Percentiles rank a stretch among this genome's conserved stretches.
Evolutionary conservation across 2,113 vertebrate genomes (phyloP).

Genomic region (western clawed frog (Xenopus tropicalis)): DNA sequence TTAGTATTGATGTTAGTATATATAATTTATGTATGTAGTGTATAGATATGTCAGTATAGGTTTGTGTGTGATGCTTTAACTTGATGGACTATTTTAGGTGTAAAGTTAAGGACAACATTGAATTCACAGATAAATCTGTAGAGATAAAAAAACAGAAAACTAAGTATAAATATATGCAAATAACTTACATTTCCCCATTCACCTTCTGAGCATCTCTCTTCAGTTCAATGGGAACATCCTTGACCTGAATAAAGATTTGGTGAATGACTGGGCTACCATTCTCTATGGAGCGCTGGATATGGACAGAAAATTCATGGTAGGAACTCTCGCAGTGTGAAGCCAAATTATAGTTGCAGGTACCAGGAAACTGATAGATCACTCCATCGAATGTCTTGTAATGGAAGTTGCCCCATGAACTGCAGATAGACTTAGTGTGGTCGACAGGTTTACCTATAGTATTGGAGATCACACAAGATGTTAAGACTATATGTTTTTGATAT

Average conservation of each 20-base stretch:
- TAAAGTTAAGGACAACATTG: no score
- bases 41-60: no score
- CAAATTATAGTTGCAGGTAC: slow-evolving; percentile 86
- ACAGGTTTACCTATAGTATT: slow-evolving; percentile 55
- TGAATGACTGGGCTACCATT: slow-evolving; percentile 56
- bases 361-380: slow-evolving; percentile 78
- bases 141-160: no score
- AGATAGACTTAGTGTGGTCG: slow-evolving; percentile 81
- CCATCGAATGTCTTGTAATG: slow-evolving; percentile 95
- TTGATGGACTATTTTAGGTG: no score
- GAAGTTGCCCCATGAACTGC: slow-evolving; percentile 90
- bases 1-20: no score
- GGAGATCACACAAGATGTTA: no score
- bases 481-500: no score
- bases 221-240: slow-evolving; percentile 67
- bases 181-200: slow-evolving; percentile 72
- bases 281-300: slow-evolving; percentile 64
- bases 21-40: no score
- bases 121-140: no score
- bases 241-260: slow-evolving; percentile 65
- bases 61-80: no score
- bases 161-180: no score
- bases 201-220: slow-evolving; percentile 61
- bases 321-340: slow-evolving; percentile 77
- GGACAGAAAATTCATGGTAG: slow-evolving; percentile 82